Conservation (phyloP, 2,113 vertebrate species). For the Hymenochirus boettgeri region DNA sequence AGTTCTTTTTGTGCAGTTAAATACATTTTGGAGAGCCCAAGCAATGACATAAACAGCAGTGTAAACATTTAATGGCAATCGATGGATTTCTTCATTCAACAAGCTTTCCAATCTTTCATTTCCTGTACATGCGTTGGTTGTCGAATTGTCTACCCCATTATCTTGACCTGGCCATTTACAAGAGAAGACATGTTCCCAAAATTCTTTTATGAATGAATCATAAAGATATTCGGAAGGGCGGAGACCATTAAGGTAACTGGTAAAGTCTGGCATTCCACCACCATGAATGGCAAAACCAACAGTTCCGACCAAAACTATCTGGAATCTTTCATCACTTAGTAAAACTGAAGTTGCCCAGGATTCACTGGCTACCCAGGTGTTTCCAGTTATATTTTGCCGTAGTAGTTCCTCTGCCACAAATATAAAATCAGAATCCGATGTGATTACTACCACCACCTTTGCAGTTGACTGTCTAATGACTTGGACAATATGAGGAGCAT, state of each 20-base stretch:
- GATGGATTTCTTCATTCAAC: background rate
- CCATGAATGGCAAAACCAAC: conserved; percentile 32
- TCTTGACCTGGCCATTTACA: conserved; percentile 22
- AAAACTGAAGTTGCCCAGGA: conserved; percentile 23
- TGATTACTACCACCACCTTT: conserved; percentile 35
- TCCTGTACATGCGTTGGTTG: conserved; percentile 15
- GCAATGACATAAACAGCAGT: conserved; percentile 29
- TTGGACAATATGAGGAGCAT: background rate
- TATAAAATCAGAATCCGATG: conserved; percentile 24
- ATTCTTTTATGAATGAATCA: conserved; percentile 30
- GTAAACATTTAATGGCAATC: conserved; percentile 30
- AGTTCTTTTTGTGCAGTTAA: background rate
- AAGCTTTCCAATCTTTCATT: conserved; percentile 9
- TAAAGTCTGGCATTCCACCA: conserved; percentile 27
- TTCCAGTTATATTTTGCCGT: conserved; percentile 20
- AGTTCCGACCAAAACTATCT: conserved; percentile 16
- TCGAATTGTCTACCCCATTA: background rate
- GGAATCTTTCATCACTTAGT: conserved; percentile 2
- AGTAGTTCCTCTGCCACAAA: conserved; percentile 27
- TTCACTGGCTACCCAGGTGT: conserved; percentile 40
- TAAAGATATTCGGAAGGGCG: conserved; percentile 5
- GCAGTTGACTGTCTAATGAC: conserved; percentile 23
- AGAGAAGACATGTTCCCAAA: conserved; percentile 39
- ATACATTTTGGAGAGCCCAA: conserved; percentile 29
- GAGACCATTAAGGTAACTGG: conserved; percentile 7